Evolutionary conservation across 1,140 invertebrate species (phyloP), one percentile per base, ranked within the genome.

Genomic region (Plutomurus gul): DNA sequence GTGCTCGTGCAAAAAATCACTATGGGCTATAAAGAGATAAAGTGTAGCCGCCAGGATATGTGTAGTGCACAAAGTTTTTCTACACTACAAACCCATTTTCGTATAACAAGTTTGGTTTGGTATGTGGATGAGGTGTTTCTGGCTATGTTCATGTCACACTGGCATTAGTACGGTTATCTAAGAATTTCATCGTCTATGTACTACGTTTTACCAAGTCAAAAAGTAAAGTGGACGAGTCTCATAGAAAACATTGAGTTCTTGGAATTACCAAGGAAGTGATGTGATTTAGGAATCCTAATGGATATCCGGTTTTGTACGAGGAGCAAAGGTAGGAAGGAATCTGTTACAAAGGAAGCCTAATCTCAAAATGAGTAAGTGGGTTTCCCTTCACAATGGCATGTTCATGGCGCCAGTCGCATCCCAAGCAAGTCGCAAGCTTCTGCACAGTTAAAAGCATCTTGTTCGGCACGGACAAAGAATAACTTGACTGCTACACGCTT

Each of bases 381-480:
- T 51, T 76, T 75, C 72, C 40, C 72, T 75, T 76, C 47, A 76
- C 75, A 76, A 76, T 76, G 75, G 47, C 75, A 76, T 60, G 75
- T 76, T 56, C 46, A 56, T 76, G 75, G 75, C 75, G 75, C 49
- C 75, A 76, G 75, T 51, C 49, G 30, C 30, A 60, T 33, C 72
- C 27, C 56, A 65, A 43, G 39, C 39, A 43, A 65, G 37, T 46
- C 40, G 70, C 70, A 25, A 27, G 25, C 56, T n/a, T 27, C 10
- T 27, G 22, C 49, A 36, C 25, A 27, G 13, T 65, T 30, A 65
- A 65, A 65, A 65, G 25, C 56, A 65, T 65, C 56, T 65, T 65
- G 56, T 65, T 65, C 22, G 56, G 56, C 56, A 65, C 56, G 56
- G 30, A 16, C 36, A 22, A 18, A 51, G 47, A 51, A 65, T 65